Conservation (phyloP, 1,140 invertebrate species). For the Eumeta japonica region DNA sequence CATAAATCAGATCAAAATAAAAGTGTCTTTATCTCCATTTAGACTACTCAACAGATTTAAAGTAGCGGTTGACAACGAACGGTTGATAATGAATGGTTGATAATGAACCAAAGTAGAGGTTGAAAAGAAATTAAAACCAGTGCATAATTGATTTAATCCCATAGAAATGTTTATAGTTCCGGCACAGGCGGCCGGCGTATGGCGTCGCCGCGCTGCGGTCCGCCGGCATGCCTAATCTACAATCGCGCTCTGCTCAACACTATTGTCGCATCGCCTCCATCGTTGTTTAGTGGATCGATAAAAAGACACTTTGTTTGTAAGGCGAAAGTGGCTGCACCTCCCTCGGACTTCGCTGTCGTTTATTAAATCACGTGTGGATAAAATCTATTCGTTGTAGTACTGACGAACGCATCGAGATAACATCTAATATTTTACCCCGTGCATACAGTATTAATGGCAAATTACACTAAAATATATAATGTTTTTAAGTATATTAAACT, state of each 20-base stretch:
- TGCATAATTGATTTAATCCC: background rate
- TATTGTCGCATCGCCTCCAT: slow-evolving; percentile 34
- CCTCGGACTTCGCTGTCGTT: background rate
- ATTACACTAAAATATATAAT: background rate
- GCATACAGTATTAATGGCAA: background rate
- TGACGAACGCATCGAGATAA: no score
- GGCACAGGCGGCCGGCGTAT: background rate
- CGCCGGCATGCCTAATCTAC: slow-evolving; percentile 44
- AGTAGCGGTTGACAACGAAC: no score
- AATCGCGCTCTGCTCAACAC: slow-evolving; percentile 43
- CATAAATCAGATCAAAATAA: no score
- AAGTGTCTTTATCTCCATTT: no score
- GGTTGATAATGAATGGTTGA: no score
- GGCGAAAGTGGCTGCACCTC: background rate
- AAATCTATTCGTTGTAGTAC: no score
- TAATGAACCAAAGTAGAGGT: no score
- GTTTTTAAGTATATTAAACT: no score
- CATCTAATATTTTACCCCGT: background rate
- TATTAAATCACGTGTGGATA: background rate
- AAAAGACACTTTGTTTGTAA: slow-evolving; percentile 37
- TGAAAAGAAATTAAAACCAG: background rate
- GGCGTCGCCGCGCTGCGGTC: slow-evolving; percentile 10
- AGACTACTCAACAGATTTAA: slow-evolving; percentile 1
- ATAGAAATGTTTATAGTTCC: background rate
- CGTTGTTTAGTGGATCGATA: slow-evolving; percentile 45